These are phyloP conservation scores for Pterocles orientalis DNA, from an alignment of 2,113 vertebrate species.

Conservation along the genomic window DNA sequence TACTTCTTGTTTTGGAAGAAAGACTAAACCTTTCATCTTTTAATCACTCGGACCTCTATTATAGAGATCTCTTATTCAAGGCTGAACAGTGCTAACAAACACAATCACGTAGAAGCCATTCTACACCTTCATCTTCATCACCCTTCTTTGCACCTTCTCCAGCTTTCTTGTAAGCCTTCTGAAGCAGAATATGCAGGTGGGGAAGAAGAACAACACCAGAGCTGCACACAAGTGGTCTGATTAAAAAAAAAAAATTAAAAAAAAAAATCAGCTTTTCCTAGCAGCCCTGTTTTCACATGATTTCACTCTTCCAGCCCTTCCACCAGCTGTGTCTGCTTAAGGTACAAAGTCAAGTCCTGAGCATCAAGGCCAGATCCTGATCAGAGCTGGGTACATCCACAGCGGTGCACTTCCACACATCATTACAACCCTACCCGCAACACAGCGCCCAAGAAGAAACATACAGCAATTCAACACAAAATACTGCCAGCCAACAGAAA, in stretches of 20 bases:
- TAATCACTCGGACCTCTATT: neutral
- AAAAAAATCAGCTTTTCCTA: neutral
- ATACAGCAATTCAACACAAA: neutral
- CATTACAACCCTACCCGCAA: neutral
- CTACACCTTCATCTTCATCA: neutral
- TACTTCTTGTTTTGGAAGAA: neutral
- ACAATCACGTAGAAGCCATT: neutral
- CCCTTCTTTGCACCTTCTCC: neutral
- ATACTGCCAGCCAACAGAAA: neutral
- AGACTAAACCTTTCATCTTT: neutral
- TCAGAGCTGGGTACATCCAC: neutral
- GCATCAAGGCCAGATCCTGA: neutral
- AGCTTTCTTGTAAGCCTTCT: neutral
- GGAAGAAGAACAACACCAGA: neutral
- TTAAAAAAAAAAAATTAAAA: neutral
- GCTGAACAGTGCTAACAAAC: neutral
- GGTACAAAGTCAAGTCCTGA: neutral
- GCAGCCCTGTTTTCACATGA: neutral
- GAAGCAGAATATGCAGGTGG: fast-evolving
- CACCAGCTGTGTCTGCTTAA: neutral
- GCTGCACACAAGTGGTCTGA: neutral
- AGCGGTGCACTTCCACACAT: neutral
- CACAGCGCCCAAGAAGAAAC: neutral
- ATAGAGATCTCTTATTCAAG: neutral
- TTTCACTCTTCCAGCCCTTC: neutral